These are phyloP conservation scores for Scomber scombrus DNA, from an alignment of 2,113 vertebrate species.

Conservation along the genomic window DNA sequence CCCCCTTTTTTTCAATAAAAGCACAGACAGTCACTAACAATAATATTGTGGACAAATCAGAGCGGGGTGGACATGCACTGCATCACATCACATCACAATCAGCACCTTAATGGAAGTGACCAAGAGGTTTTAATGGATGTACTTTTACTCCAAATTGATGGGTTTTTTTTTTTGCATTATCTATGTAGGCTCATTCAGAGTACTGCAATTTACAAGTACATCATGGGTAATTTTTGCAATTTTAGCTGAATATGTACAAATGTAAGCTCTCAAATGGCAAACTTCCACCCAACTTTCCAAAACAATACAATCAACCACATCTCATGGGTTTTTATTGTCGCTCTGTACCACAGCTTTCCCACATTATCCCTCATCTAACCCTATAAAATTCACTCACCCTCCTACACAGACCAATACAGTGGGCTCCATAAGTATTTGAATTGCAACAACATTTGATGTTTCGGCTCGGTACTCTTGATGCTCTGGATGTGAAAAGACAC, in stretches of 20 bases:
- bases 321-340: conserved; percentile 68
- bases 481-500: conserved; percentile 66
- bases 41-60: conserved; percentile 58
- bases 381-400: conserved; percentile 65
- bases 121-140: conserved; percentile 36
- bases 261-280: conserved; percentile 28
- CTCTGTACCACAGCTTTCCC: conserved; percentile 44
- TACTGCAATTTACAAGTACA: background rate
- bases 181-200: background rate
- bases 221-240: conserved; percentile 2
- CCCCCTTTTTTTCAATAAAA: conserved; percentile 52
- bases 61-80: background rate
- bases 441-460: conserved; percentile 73
- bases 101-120: conserved; percentile 44
- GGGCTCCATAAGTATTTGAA: conserved; percentile 60
- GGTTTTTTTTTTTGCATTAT: background rate
- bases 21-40: conserved; percentile 44
- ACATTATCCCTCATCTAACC: conserved; percentile 60
- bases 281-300: conserved; percentile 58
- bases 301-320: conserved; percentile 66
- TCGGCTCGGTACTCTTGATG: conserved; percentile 58
- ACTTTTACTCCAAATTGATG: conserved; percentile 34
- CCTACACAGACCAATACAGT: conserved; percentile 59
- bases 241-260: conserved; percentile 20
- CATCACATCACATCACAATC: conserved; percentile 23